Conservation (phyloP, 2,113 vertebrate genomes). For the Ibidorhyncha struthersii region DNA sequence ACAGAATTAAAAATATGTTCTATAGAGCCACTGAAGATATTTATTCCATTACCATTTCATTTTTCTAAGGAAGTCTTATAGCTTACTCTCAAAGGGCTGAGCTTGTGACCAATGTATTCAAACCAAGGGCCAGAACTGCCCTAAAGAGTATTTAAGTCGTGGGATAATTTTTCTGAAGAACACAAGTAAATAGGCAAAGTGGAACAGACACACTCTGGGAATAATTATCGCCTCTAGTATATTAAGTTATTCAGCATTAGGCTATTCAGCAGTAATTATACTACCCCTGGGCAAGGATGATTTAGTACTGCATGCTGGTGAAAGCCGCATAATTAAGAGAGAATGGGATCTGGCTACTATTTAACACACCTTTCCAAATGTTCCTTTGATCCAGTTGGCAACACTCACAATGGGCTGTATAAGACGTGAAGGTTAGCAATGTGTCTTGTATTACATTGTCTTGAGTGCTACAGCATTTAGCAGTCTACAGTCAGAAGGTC, state of each 20-base stretch:
- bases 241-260: slow-evolving; percentile 47
- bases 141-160: slow-evolving; percentile 19
- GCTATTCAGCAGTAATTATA: slow-evolving; percentile 57
- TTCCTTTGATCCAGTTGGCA: slow-evolving; percentile 28
- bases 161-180: slow-evolving; percentile 52
- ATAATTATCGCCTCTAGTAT: slow-evolving; percentile 38
- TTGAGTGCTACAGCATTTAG: not conserved
- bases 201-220: slow-evolving; percentile 39
- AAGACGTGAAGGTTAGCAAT: not conserved
- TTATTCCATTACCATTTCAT: not conserved
- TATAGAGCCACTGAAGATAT: slow-evolving; percentile 1
- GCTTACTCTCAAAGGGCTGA: not conserved
- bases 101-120: slow-evolving; percentile 16
- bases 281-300: slow-evolving; percentile 54
- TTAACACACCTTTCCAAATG: slow-evolving; percentile 59
- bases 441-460: not conserved
- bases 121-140: not conserved
- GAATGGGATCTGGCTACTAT: slow-evolving; percentile 41
- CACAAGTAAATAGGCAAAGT: slow-evolving; percentile 37
- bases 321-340: slow-evolving; percentile 32
- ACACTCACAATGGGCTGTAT: not conserved
- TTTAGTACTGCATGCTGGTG: slow-evolving; percentile 5
- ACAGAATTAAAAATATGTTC: slow-evolving; percentile 16
- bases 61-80: not conserved
- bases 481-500: not conserved